Percentiles rank a stretch among this genome's conserved stretches.
Evolutionary conservation across 2,888 invertebrate species (phyloP).

Genomic region (Ischnura elegans): DNA sequence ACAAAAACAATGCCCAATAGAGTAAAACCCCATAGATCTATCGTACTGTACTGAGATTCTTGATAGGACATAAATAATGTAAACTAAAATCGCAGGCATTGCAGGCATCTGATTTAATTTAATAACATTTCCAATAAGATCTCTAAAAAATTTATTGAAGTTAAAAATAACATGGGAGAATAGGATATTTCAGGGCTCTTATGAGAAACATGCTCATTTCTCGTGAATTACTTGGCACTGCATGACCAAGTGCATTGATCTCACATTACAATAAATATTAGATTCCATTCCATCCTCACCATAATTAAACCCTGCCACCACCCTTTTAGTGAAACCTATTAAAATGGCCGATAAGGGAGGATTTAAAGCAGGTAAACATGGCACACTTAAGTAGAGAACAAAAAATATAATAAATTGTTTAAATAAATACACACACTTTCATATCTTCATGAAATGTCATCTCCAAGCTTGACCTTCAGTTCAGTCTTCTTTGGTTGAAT

Average conservation of each 20-base stretch:
- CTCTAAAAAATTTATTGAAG: neutral
- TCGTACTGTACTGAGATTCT: slow-evolving; percentile 12
- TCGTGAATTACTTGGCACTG: slow-evolving; percentile 3
- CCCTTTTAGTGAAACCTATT: slow-evolving; percentile 17
- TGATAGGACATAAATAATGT: neutral
- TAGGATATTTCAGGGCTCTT: neutral
- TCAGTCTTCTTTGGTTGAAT: slow-evolving; percentile 65
- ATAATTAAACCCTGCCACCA: neutral
- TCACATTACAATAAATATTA: slow-evolving; percentile 48
- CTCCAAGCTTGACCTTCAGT: slow-evolving; percentile 53
- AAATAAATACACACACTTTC: slow-evolving; percentile 64
- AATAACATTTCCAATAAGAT: neutral
- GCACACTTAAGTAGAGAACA: slow-evolving; percentile 60
- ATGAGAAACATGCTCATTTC: neutral
- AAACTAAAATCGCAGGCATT: neutral
- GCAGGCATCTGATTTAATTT: neutral
- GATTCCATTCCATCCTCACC: slow-evolving; percentile 38
- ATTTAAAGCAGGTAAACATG: slow-evolving; percentile 43
- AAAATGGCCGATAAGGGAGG: slow-evolving; percentile 24
- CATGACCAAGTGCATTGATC: neutral
- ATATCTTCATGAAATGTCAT: slow-evolving; percentile 60
- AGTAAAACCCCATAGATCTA: neutral
- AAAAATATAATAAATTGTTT: slow-evolving; percentile 56
- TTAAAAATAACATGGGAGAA: neutral
- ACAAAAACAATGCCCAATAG: neutral